Conservation (phyloP, 2,888 invertebrate genomes). For the Pheosia gnoma region DNA sequence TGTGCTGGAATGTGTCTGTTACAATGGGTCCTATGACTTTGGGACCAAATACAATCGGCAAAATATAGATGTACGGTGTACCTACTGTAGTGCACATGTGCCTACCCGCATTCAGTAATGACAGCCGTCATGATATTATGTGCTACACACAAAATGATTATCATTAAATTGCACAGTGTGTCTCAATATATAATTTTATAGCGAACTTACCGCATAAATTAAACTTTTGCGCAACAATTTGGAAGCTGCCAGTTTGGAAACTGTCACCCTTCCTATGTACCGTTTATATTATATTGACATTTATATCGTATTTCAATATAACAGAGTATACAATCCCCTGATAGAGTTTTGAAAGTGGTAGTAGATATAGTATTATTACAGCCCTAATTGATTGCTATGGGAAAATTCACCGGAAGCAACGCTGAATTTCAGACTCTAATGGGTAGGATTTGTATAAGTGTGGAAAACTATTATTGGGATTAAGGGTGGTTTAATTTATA, state of each 20-base stretch:
- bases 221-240: conserved; percentile 66
- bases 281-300: conserved; percentile 42
- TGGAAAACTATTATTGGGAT: conserved; percentile 1
- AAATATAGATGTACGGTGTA: too few relatives aligned
- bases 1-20: too few relatives aligned
- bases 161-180: conserved; percentile 33
- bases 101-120: too few relatives aligned
- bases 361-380: conserved; percentile 39
- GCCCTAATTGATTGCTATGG: conserved; percentile 52
- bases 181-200: conserved; percentile 55
- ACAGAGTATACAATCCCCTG: conserved; percentile 41
- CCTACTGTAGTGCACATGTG: too few relatives aligned
- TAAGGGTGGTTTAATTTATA: conserved; percentile 1
- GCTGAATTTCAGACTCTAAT: conserved; percentile 19
- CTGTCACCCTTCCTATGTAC: conserved; percentile 61
- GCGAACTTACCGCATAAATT: conserved; percentile 68
- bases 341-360: conserved; percentile 11
- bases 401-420: conserved; percentile 30
- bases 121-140: not conserved
- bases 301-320: conserved; percentile 10
- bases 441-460: not conserved
- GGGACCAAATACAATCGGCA: too few relatives aligned
- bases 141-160: not conserved
- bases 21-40: too few relatives aligned
- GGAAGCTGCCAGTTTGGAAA: conserved; percentile 58